A percentile compares a stretch with the other conserved stretches of the same genome.
Evolutionary conservation across 1,140 invertebrate genomes (phyloP).

Genomic region (Oedothorax gibbosus): DNA sequence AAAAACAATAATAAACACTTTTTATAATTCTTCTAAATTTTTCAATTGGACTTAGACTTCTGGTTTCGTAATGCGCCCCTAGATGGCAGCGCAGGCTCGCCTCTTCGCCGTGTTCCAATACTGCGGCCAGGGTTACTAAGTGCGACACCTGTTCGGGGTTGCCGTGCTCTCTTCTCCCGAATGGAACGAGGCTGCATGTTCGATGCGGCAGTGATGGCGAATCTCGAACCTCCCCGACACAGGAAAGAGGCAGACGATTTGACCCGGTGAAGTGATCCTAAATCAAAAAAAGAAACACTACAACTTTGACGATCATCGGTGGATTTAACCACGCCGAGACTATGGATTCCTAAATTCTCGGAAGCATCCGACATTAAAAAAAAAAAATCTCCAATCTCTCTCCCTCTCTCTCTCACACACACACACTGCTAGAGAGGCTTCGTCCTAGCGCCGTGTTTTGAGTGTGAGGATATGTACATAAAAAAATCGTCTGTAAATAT

Average conservation of each 20-base stretch:
- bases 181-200: slow-evolving; percentile 46
- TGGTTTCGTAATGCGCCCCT: neutral
- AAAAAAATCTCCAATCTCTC: neutral
- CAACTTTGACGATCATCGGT: neutral
- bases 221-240: slow-evolving; percentile 15
- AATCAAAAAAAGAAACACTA: neutral
- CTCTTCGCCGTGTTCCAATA: neutral
- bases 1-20: too few relatives aligned
- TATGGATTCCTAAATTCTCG: too few relatives aligned
- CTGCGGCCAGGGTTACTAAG: slow-evolving; percentile 47
- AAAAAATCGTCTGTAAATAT: slow-evolving; percentile 50
- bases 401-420: slow-evolving; percentile 7
- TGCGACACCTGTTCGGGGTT: slow-evolving; percentile 53
- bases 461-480: neutral
- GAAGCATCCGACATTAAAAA: neutral
- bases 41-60: too few relatives aligned
- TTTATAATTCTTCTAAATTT: too few relatives aligned
- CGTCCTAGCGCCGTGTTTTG: neutral
- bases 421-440: slow-evolving; percentile 18
- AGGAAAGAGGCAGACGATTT: slow-evolving; percentile 7
- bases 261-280: neutral
- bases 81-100: slow-evolving; percentile 33
- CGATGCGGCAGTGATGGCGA: slow-evolving; percentile 54
- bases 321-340: too few relatives aligned
- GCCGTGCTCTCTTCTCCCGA: slow-evolving; percentile 25